phyloP scores from a whole-genome alignment of 2,113 vertebrate species.

The Actinemys pallida region DNA sequence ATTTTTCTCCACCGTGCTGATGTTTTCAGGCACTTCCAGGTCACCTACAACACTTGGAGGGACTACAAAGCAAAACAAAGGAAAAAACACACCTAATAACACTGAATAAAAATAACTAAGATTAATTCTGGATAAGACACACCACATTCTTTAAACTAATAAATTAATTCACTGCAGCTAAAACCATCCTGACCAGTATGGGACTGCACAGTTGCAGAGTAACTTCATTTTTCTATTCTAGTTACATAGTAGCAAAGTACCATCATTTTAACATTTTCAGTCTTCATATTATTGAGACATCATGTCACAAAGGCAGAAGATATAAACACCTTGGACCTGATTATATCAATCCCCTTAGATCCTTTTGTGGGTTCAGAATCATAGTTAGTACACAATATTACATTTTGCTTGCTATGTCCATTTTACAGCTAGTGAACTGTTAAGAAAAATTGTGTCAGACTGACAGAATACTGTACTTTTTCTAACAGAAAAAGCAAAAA shows the following conservation, averaged over 20 bases:
- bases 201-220: neutral
- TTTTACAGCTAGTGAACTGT: neutral
- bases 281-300: neutral
- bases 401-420: neutral
- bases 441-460: neutral
- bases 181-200: neutral
- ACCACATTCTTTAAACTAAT: neutral
- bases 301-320: neutral
- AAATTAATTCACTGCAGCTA: neutral
- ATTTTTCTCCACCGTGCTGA: constrained; percentile 92
- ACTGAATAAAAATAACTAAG: neutral
- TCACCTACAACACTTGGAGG: constrained; percentile 88
- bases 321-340: neutral
- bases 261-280: neutral
- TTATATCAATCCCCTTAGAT: neutral
- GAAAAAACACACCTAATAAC: neutral
- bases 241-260: neutral
- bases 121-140: neutral
- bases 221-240: neutral
- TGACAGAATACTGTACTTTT: neutral
- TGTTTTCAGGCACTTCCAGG: constrained; percentile 83
- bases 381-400: neutral
- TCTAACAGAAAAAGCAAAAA: neutral
- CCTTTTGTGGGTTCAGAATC: neutral
- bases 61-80: constrained; percentile 76